Base-by-base conservation (phyloP, 2,888 invertebrate species). In the Dendrolimus pini region DNA sequence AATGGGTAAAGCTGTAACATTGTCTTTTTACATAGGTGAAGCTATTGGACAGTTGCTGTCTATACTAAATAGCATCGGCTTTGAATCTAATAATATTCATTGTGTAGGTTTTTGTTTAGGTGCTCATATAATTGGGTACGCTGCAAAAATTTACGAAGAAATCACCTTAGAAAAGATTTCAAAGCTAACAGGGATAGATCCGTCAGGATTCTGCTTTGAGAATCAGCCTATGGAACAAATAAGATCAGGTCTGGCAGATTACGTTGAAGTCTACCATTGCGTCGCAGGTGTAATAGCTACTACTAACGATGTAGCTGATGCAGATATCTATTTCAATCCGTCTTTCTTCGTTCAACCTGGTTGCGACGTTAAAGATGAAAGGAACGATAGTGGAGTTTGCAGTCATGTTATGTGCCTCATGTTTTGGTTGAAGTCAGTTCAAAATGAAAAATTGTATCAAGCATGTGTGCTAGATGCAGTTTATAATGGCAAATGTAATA, bases 251-350 rank as follows among this genome's bases (percentile, higher is more conserved):
- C 13, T 55, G 9, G 58, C 55, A 12, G 55, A 55, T 7, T 55
- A 58, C 42, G 58, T 58, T n/a, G 58, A 58, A 54, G 53, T 58
- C 12, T 55, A 55, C n/a, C 58, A 58, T 18, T 58, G 58, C 30
- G 55, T 52, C 9, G 18, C 18, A 12, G 54, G 54, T 10, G 54
- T 13, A 9, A 54, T 18, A n/a, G 54, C 14, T 54, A 56, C 56
- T 18, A 53, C 18, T 12, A 52, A 41, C 30, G 52, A 52, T 52
- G 41, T 56, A 7, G 56, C 52, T 10, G 56, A 56, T 53, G 13
- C 52, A 3, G 56, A 56, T n/a, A 7, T 56, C 12, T 12, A 52
- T 18, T 52, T 56, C 10, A 42, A 54, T 41, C 53, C 41, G 30
- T 47, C 14, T 7, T n/a, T 9, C 7, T 47, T 41, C 9, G 47